A percentile compares a stretch with the other conserved stretches of the same genome.
Conservation (phyloP, 2,113 vertebrate species). For the Neogobius melanostomus region DNA sequence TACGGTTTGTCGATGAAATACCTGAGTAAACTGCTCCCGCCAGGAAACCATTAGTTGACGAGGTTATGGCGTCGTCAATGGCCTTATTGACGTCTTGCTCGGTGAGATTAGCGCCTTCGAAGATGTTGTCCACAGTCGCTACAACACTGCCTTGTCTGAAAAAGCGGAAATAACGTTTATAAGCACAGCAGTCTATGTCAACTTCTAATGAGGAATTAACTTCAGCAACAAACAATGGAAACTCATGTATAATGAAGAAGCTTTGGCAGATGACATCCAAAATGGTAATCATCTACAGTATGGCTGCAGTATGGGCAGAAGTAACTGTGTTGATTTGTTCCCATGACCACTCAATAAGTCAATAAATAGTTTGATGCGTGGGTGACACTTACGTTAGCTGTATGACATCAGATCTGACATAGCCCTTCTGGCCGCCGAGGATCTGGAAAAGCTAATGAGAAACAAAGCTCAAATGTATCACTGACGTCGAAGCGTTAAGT, state of each 20-base stretch:
- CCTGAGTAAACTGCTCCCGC: conserved; percentile 12
- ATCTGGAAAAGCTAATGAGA: conserved; percentile 47
- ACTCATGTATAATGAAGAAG: neutral
- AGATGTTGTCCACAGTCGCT: conserved; percentile 72
- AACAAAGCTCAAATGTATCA: neutral
- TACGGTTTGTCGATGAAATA: conserved; percentile 1
- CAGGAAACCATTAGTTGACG: conserved; percentile 15
- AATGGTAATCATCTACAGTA: too few relatives aligned
- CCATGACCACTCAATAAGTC: neutral
- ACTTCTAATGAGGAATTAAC: too few relatives aligned
- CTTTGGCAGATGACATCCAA: neutral
- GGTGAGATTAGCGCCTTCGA: conserved; percentile 32
- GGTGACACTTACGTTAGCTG: conserved; percentile 61
- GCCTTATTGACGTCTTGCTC: neutral
- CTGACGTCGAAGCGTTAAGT: neutral
- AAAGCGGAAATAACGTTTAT: neutral
- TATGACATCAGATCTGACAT: conserved; percentile 56
- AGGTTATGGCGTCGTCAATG: conserved; percentile 18
- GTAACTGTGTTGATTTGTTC: too few relatives aligned
- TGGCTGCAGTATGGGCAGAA: too few relatives aligned
- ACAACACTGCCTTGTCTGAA: conserved; percentile 71
- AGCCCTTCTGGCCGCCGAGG: conserved; percentile 42
- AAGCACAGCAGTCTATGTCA: too few relatives aligned
- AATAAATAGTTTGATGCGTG: neutral
- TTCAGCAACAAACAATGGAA: neutral